Base-by-base conservation (phyloP, 2,888 invertebrate species). In the Azorinus chamasolen region DNA sequence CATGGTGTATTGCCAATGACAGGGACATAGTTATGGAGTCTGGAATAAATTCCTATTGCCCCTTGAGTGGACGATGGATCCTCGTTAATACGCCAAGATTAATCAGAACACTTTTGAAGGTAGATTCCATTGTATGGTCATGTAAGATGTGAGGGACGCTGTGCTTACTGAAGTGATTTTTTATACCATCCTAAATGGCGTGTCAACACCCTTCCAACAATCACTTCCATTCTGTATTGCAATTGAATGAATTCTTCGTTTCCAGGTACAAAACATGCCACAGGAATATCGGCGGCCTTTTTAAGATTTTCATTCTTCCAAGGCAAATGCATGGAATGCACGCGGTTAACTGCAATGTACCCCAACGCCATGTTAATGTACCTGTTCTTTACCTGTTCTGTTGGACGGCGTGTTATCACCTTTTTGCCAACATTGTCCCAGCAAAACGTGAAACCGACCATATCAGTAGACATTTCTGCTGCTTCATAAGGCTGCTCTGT, bases 41-140 rank as follows among this genome's bases (percentile, higher is more conserved):
- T 50, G 20, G 46, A 24, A 41, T 66, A 66, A 20, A 66, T 66
- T 16, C 66, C 43, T 39, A 66, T 58, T 24, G 51, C 57, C 27
- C 58, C 66, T 32, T 54, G 57, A 1, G 32, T 32, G 32, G 32
- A 32, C 4, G 32, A 65, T 14, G 74, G 66, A 39, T 70, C 61
- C 48, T 77, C 70, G 2, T 76, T 45, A 20, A 63, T 3, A 75
- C 72, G 3, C 71, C 75, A 10, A 71, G 57, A 53, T 72, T 79
- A 5, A 75, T 59, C 2, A 79, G 25, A 43, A 71, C 46, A 32
- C 32, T 32, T 32, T 32, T 32, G 32, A 6, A 4, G 24, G 65
- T 69, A 39, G 22, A 65, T 25, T 59, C 25, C 14, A 43, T 62
- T 16, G 73, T 48, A 41, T 73, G 45, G 4, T 73, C 54, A 53